These are phyloP conservation scores for Taenioides sp. DNA, from an alignment of 2,797 vertebrate species.

Conservation along the genomic window DNA sequence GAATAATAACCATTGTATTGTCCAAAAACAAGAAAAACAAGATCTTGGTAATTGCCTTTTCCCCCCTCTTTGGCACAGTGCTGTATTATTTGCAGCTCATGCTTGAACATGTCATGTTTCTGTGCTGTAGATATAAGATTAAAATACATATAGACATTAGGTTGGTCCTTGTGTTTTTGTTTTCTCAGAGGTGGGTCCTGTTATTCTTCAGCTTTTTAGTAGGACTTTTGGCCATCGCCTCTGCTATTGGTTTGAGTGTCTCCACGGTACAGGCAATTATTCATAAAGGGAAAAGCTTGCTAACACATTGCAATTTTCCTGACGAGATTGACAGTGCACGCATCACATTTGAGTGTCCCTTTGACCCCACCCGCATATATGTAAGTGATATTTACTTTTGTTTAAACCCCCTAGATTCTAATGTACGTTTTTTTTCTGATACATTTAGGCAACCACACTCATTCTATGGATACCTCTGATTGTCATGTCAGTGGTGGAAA, in stretches of 20 bases:
- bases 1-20: conserved; percentile 83
- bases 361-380: conserved; percentile 88
- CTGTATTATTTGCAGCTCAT: conserved; percentile 21
- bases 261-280: conserved; percentile 79
- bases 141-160: conserved; percentile 9
- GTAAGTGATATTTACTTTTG: conserved; percentile 64
- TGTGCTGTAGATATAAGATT: not conserved
- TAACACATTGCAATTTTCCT: conserved; percentile 73
- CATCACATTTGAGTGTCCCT: conserved; percentile 83
- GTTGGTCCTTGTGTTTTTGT: not conserved
- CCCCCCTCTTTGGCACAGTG: not conserved
- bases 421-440: not conserved
- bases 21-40: conserved; percentile 82
- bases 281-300: conserved; percentile 71
- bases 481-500: conserved; percentile 75
- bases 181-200: conserved; percentile 81
- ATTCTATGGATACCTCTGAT: conserved; percentile 86
- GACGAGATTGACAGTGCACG: conserved; percentile 51
- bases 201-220: conserved; percentile 80
- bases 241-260: conserved; percentile 73
- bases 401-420: not conserved
- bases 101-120: conserved; percentile 44
- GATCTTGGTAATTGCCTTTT: conserved; percentile 75
- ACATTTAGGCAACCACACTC: conserved; percentile 82
- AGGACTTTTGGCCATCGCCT: conserved; percentile 76